Percentiles rank a stretch among this genome's conserved stretches.
phyloP scores from a whole-genome alignment of 1,140 invertebrate species.

The Calosoma granatense region DNA sequence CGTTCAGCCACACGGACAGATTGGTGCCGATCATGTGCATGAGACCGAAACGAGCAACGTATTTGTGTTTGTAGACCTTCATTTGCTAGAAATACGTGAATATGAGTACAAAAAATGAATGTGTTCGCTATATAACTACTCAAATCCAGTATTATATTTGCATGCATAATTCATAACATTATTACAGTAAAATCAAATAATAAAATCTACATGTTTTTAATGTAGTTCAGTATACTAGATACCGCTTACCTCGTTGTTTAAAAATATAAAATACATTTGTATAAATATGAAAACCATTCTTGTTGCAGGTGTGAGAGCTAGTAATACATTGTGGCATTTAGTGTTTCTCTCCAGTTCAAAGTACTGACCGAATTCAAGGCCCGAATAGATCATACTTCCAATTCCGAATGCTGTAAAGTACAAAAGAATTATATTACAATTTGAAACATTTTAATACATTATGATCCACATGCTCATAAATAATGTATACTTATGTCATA shows the following conservation, averaged over 20 bases:
- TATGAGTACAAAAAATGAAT: slow-evolving; percentile 5
- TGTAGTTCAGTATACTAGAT: slow-evolving; percentile 17
- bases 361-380: slow-evolving; percentile 86
- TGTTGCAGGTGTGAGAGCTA: slow-evolving; percentile 75
- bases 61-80: slow-evolving; percentile 77
- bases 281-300: slow-evolving; percentile 90
- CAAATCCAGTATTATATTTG: too few relatives aligned
- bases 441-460: too few relatives aligned
- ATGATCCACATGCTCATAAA: too few relatives aligned
- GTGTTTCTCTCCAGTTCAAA: slow-evolving; percentile 78
- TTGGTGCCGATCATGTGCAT: slow-evolving; percentile 97
- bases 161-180: too few relatives aligned
- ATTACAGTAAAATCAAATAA: slow-evolving; percentile 13
- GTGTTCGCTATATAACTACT: too few relatives aligned
- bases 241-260: slow-evolving; percentile 36
- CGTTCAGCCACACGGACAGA: slow-evolving; percentile 86
- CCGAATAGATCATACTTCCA: slow-evolving; percentile 90
- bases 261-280: slow-evolving; percentile 93
- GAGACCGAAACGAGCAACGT: slow-evolving; percentile 77
- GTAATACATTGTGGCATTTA: slow-evolving; percentile 76
- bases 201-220: slow-evolving; percentile 14
- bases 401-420: slow-evolving; percentile 73
- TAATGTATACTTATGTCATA: too few relatives aligned
- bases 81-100: slow-evolving; percentile 56
- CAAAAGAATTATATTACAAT: background rate